These are phyloP conservation scores for Diaperis boleti DNA, from an alignment of 2,888 invertebrate genomes.

Conservation along the genomic window DNA sequence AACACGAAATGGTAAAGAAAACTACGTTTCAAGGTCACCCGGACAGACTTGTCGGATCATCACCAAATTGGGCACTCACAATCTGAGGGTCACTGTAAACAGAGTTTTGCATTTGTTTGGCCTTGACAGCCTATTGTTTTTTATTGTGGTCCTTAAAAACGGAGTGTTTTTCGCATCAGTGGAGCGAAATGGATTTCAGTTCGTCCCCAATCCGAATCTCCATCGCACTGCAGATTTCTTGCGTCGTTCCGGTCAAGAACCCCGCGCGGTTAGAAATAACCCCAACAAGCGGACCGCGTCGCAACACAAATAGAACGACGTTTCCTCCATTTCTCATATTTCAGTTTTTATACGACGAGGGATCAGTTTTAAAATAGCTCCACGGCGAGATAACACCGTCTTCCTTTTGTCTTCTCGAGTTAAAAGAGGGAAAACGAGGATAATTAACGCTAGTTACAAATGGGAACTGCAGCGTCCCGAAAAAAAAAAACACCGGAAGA, in stretches of 20 bases:
- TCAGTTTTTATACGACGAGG: conserved; percentile 32
- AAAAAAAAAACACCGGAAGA: neutral
- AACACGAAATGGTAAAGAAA: too few species aligned
- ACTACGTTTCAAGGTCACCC: too few species aligned
- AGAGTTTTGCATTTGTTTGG: too few species aligned
- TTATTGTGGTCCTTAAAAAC: too few species aligned
- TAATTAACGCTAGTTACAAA: too few species aligned
- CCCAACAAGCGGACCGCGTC: neutral
- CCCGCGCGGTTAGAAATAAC: conserved; percentile 11
- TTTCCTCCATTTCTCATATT: conserved; percentile 25
- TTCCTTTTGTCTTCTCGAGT: neutral
- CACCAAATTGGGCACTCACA: too few species aligned
- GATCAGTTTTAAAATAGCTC: conserved; percentile 34
- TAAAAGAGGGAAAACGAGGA: conserved; percentile 14
- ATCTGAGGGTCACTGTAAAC: too few species aligned
- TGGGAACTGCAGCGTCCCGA: too few species aligned
- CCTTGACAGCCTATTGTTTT: too few species aligned
- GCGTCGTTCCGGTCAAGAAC: neutral
- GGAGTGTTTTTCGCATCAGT: too few species aligned
- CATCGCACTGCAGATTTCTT: neutral
- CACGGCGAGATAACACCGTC: conserved; percentile 15
- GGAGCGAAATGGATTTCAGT: too few species aligned
- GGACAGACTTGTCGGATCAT: too few species aligned
- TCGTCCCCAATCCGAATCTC: neutral
- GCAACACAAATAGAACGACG: conserved; percentile 24